Conservation (phyloP, 2,113 vertebrate genomes). For the Ahaetulla prasina region DNA sequence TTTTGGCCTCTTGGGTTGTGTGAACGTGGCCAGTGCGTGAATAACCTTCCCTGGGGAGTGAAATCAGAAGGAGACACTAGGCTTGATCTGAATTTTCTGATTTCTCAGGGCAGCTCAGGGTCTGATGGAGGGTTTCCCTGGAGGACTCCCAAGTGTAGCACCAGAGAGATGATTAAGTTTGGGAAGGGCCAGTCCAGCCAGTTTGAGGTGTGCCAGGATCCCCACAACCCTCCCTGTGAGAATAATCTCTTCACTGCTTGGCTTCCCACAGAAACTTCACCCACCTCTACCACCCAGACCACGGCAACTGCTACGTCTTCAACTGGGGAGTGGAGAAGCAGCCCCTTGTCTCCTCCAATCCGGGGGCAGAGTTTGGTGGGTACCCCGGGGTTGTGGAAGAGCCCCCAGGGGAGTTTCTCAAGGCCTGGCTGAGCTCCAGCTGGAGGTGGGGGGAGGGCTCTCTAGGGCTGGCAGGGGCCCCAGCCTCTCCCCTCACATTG, state of each 20-base stretch:
- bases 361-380: constrained; percentile 75
- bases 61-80: neutral
- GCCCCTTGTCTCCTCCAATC: constrained; percentile 70
- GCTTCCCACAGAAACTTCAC: constrained; percentile 72
- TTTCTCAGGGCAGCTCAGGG: neutral
- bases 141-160: neutral
- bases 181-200: neutral
- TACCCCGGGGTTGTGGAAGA: neutral
- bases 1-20: neutral
- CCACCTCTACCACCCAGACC: constrained; percentile 72
- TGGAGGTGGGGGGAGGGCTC: neutral
- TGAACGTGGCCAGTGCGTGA: neutral
- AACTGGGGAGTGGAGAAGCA: constrained; percentile 76
- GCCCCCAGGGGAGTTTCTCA: fast-evolving
- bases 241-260: neutral
- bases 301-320: constrained; percentile 81
- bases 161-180: neutral
- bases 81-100: neutral
- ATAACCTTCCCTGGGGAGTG: neutral
- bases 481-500: too few relatives aligned
- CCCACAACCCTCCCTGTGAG: neutral
- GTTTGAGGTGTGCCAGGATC: neutral
- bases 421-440: neutral
- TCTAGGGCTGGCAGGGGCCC: neutral
- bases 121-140: neutral